Evolutionary conservation across 92 coral and sea anemone genomes (phyloP).

Genomic region (Zoanthus sociatus): DNA sequence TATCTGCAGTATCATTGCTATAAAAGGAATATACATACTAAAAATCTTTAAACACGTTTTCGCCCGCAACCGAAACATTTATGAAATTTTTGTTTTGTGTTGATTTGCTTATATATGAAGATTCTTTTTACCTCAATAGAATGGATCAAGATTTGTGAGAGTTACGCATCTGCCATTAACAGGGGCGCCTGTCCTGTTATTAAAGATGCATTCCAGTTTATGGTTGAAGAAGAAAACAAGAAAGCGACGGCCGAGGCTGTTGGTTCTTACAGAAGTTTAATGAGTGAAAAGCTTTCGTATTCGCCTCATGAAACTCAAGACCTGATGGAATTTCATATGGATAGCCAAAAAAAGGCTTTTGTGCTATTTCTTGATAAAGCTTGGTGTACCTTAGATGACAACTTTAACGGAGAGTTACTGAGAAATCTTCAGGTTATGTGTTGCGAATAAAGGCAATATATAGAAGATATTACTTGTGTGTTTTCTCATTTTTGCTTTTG

Average conservation of each 20-base stretch:
- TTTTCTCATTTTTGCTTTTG: too few relatives aligned
- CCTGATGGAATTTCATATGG: constrained; percentile 35
- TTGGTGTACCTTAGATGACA: constrained; percentile 42
- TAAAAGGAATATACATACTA: too few relatives aligned
- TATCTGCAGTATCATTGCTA: too few relatives aligned
- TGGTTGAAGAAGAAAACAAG: constrained; percentile 20
- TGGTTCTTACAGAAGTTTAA: not conserved
- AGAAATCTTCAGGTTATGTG: not conserved
- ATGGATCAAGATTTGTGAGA: constrained; percentile 47
- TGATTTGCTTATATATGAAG: not conserved
- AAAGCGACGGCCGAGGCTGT: not conserved
- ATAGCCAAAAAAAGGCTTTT: constrained; percentile 26
- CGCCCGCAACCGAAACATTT: not conserved
- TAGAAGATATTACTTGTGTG: too few relatives aligned
- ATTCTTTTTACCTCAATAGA: not conserved
- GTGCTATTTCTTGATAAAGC: constrained; percentile 10
- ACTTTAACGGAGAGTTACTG: constrained; percentile 9
- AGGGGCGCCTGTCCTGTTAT: constrained; percentile 42
- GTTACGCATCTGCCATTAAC: constrained; percentile 41
- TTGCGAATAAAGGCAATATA: too few relatives aligned
- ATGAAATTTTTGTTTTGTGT: not conserved
- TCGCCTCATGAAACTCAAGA: constrained; percentile 5
- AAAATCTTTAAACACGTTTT: too few relatives aligned
- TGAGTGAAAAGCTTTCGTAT: not conserved
- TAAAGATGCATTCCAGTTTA: constrained; percentile 15